Conservation (phyloP, 2,797 vertebrate species). For the Periophthalmus magnuspinnatus region DNA sequence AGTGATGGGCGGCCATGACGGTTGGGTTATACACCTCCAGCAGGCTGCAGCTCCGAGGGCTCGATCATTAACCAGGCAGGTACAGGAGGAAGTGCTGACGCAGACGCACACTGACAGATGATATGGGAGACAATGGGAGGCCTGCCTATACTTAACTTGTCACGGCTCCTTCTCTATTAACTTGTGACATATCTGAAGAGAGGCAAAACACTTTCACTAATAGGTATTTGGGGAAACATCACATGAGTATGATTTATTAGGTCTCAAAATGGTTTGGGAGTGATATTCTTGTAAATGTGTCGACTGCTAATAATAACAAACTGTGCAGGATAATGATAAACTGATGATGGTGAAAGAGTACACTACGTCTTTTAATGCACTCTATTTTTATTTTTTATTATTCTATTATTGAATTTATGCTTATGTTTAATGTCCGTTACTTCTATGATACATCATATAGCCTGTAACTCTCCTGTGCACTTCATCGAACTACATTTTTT, state of each 20-base stretch:
- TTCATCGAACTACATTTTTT: not conserved
- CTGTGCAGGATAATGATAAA: not conserved
- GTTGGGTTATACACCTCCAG: constrained; percentile 73
- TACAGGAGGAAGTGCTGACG: constrained; percentile 81
- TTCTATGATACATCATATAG: too few species aligned
- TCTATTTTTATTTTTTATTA: too few species aligned
- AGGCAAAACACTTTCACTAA: constrained; percentile 35
- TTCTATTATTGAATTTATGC: not conserved
- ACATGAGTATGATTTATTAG: not conserved
- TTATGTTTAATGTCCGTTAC: too few species aligned
- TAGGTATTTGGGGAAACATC: constrained; percentile 5
- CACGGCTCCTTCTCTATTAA: constrained; percentile 75
- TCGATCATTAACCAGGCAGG: constrained; percentile 85
- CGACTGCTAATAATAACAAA: not conserved
- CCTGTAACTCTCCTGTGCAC: not conserved
- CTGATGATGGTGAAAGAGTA: not conserved
- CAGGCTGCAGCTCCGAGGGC: constrained; percentile 63
- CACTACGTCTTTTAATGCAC: not conserved
- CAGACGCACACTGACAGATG: constrained; percentile 76
- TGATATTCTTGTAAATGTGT: not conserved
- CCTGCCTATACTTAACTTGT: constrained; percentile 82
- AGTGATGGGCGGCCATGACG: constrained; percentile 58
- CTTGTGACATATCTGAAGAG: constrained; percentile 56
- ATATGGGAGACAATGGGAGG: constrained; percentile 82
- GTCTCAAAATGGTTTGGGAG: not conserved